Conservation (phyloP, 2,113 vertebrate genomes). For the Colossoma macropomum region DNA sequence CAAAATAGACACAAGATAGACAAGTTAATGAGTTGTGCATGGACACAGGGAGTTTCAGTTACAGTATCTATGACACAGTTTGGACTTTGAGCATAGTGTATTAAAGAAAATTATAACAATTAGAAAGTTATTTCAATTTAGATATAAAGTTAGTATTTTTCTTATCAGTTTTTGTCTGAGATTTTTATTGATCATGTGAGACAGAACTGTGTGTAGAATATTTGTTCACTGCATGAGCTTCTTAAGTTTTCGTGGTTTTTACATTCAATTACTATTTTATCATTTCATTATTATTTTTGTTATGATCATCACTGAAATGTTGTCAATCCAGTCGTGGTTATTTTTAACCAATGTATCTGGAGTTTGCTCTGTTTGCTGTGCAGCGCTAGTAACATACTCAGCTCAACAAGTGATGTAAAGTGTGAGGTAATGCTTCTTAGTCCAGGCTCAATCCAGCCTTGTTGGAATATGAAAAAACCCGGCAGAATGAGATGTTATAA, state of each 20-base stretch:
- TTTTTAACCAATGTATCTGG: not conserved
- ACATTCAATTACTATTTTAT: not conserved
- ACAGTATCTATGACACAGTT: not conserved
- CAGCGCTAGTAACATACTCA: slow-evolving; percentile 9
- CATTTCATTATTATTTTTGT: not conserved
- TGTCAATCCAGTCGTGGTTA: not conserved
- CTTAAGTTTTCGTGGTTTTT: not conserved
- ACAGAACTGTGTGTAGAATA: not conserved
- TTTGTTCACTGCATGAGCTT: not conserved
- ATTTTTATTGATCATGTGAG: not conserved
- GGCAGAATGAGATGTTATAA: not conserved
- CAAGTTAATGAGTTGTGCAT: not conserved
- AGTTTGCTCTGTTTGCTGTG: slow-evolving; percentile 42
- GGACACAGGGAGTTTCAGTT: not conserved
- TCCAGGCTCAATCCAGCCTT: not conserved
- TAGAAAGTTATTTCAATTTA: not conserved
- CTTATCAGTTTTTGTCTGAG: too few species aligned
- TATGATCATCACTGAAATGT: not conserved
- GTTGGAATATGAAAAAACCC: not conserved
- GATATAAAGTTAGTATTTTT: too few species aligned
- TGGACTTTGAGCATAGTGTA: not conserved
- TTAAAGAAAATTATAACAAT: not conserved
- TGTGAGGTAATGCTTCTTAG: slow-evolving; percentile 10
- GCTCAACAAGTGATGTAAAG: slow-evolving; percentile 43
- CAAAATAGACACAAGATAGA: not conserved